A percentile compares a stretch with the other conserved stretches of the same genome.
Conservation (phyloP, 2,113 vertebrate genomes). For the Psophia crepitans region DNA sequence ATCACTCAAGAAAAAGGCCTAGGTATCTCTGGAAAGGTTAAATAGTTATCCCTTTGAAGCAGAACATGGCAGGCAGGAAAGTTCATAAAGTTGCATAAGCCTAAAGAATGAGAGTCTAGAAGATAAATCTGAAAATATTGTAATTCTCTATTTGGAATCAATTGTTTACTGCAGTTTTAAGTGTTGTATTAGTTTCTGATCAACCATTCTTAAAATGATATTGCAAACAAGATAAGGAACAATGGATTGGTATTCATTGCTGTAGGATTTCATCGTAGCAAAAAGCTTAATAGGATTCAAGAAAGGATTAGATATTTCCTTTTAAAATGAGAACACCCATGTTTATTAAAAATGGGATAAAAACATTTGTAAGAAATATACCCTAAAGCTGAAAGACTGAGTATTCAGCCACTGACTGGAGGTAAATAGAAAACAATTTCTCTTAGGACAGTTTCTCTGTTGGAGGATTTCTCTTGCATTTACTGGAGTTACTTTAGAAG, state of each 20-base stretch:
- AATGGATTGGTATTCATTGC: background rate
- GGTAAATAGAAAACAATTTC: background rate
- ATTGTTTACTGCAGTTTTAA: background rate
- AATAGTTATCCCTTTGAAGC: background rate
- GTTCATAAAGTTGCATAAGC: background rate
- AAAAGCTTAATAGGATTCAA: constrained; percentile 30
- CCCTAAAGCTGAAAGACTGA: background rate
- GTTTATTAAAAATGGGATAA: background rate
- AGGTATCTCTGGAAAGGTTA: background rate
- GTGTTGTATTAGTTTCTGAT: background rate
- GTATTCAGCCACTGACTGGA: background rate
- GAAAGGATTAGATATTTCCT: constrained; percentile 21
- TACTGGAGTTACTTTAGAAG: background rate
- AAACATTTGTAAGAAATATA: background rate
- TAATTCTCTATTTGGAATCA: background rate
- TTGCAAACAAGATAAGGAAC: background rate
- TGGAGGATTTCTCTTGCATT: background rate
- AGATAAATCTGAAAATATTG: background rate
- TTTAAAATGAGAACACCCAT: constrained; percentile 1
- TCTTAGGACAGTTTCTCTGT: background rate
- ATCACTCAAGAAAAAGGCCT: background rate
- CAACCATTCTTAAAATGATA: background rate
- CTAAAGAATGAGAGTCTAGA: background rate
- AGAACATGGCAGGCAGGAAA: background rate
- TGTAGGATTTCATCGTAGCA: background rate